Evolutionary conservation across 2,888 invertebrate species (phyloP).

Genomic region (Tholera decimalis): DNA sequence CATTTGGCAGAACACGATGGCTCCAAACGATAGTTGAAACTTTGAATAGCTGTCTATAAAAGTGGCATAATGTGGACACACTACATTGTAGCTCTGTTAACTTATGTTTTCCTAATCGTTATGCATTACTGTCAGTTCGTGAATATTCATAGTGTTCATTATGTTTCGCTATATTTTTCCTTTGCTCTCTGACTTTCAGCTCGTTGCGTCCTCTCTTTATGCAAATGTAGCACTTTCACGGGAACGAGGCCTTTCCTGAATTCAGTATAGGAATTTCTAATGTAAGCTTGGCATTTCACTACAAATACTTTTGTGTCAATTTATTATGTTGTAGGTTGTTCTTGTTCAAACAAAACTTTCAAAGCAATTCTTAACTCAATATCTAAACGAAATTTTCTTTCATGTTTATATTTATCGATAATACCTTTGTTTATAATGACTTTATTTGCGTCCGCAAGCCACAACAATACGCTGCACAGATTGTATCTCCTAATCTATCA

Average conservation of each 20-base stretch:
- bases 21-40: constrained; percentile 32
- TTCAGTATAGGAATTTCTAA: constrained; percentile 27
- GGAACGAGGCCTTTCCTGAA: constrained; percentile 25
- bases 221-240: constrained; percentile 35
- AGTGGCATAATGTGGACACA: constrained; percentile 1
- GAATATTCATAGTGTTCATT: constrained; percentile 49
- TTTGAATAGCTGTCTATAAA: constrained; percentile 38
- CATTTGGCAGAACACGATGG: constrained; percentile 26
- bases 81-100: constrained; percentile 16
- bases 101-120: constrained; percentile 46
- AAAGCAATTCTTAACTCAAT: background rate
- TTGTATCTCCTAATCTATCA: constrained; percentile 37
- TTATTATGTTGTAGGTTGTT: background rate
- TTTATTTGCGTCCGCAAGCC: constrained; percentile 29
- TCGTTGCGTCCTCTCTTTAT: constrained; percentile 41
- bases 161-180: constrained; percentile 50
- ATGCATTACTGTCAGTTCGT: constrained; percentile 32
- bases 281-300: constrained; percentile 3
- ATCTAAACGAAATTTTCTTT: background rate
- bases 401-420: constrained; percentile 1
- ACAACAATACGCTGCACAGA: constrained; percentile 26
- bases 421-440: constrained; percentile 17
- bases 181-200: constrained; percentile 25
- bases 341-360: constrained; percentile 1
- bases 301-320: background rate